Conservation (phyloP, 1,140 invertebrate species). For the Antheraea pernyi region DNA sequence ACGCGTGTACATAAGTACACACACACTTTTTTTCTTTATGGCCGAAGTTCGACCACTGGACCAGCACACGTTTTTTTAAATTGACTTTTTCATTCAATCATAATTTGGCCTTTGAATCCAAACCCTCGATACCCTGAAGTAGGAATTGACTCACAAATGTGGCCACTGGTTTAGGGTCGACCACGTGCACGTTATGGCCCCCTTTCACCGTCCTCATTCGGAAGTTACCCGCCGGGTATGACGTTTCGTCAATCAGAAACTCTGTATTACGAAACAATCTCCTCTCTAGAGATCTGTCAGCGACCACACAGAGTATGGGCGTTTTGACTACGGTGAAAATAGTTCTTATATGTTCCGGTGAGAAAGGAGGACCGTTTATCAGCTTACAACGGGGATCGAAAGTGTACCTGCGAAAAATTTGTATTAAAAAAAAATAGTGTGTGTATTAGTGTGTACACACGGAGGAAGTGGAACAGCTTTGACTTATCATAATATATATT, state of each 20-base stretch:
- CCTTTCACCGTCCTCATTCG: conserved; percentile 35
- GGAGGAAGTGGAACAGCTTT: too few species aligned
- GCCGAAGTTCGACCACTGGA: too few species aligned
- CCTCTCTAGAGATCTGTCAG: conserved; percentile 23
- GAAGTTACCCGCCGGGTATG: conserved; percentile 32
- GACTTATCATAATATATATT: too few species aligned
- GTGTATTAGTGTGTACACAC: too few species aligned
- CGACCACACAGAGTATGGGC: conserved; percentile 33
- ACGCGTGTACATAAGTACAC: too few species aligned
- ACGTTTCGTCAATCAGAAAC: conserved; percentile 44
- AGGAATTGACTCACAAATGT: conserved; percentile 42
- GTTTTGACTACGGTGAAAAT: conserved; percentile 30
- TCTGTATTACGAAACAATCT: conserved; percentile 22
- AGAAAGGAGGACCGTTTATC: conserved; percentile 29
- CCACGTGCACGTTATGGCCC: conserved; percentile 48
- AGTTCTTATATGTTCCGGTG: conserved; percentile 31
- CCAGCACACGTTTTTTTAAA: too few species aligned
- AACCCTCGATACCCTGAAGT: conserved; percentile 36
- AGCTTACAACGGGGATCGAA: conserved; percentile 45
- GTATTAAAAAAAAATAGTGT: background rate
- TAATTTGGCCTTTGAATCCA: conserved; percentile 50
- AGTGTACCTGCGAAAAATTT: conserved; percentile 42
- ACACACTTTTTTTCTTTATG: too few species aligned
- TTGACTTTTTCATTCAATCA: conserved; percentile 19
- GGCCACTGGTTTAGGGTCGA: conserved; percentile 39